A percentile compares a stretch with the other conserved stretches of the same genome.
Conservation (phyloP, 2,797 vertebrate species). For the Eidolon dupreanum region DNA sequence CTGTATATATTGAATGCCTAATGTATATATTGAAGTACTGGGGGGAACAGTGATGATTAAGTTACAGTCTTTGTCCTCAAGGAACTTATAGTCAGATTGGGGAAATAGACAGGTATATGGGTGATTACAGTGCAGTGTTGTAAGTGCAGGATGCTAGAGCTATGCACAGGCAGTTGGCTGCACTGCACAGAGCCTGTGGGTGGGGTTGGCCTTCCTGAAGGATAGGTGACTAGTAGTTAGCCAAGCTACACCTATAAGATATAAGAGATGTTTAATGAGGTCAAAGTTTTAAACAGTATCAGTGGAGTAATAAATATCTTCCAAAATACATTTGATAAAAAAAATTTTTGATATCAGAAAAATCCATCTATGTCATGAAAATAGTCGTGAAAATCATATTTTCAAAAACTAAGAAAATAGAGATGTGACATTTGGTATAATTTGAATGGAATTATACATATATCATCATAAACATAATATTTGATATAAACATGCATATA, state of each 20-base stretch:
- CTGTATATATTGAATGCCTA: neutral
- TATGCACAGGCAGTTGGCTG: neutral
- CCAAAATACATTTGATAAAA: slow-evolving; percentile 5
- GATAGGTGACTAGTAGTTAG: neutral
- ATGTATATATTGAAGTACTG: neutral
- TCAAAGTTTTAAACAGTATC: neutral
- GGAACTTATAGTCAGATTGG: neutral
- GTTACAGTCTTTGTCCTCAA: neutral
- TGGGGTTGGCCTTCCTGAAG: neutral
- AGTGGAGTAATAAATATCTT: slow-evolving; percentile 38
- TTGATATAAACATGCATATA: too few relatives aligned
- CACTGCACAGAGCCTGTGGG: neutral
- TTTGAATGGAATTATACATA: slow-evolving; percentile 22
- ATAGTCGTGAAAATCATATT: slow-evolving; percentile 2
- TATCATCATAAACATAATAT: neutral
- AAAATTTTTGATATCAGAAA: neutral
- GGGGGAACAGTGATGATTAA: neutral
- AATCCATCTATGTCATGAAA: neutral
- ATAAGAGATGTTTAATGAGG: neutral
- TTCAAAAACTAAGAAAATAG: neutral
- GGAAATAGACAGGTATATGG: neutral
- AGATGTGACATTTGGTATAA: neutral
- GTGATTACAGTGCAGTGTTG: neutral
- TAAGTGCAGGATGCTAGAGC: neutral
- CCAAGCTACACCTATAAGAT: neutral